Conservation (phyloP, 2,888 invertebrate genomes). For the Trissolcus japonicus region DNA sequence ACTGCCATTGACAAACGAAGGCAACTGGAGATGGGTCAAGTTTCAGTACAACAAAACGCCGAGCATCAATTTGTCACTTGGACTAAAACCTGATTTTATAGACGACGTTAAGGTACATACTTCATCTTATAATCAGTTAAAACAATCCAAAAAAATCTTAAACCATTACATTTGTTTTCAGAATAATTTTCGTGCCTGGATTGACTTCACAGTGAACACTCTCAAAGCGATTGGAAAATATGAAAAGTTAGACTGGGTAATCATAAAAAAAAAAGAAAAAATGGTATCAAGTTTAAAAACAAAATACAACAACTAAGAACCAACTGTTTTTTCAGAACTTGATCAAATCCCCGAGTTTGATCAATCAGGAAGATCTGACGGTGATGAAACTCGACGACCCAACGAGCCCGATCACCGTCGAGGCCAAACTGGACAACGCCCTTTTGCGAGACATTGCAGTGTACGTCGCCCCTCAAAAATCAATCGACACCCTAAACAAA, state of each 20-base stretch:
- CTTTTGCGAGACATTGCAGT: constrained; percentile 84
- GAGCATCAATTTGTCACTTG: constrained; percentile 80
- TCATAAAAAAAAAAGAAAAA: not conserved
- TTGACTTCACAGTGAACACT: constrained; percentile 2
- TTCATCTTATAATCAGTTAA: not conserved
- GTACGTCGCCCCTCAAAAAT: constrained; percentile 81
- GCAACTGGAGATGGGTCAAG: constrained; percentile 83
- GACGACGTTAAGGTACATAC: constrained; percentile 78
- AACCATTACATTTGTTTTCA: not conserved
- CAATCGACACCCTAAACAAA: constrained; percentile 77
- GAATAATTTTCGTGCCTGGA: constrained; percentile 7
- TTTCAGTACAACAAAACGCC: constrained; percentile 80
- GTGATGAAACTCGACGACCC: constrained; percentile 79
- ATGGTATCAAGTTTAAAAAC: not conserved
- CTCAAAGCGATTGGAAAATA: constrained; percentile 7
- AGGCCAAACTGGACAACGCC: constrained; percentile 84
- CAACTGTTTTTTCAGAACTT: constrained; percentile 77
- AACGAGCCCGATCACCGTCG: constrained; percentile 83
- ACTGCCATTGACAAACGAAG: constrained; percentile 79
- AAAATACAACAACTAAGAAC: not conserved
- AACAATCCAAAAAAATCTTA: not conserved
- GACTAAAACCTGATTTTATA: constrained; percentile 84
- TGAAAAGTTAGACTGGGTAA: constrained; percentile 1
- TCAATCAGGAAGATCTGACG: constrained; percentile 82
- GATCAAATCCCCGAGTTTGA: constrained; percentile 82